A percentile compares a stretch with the other conserved stretches of the same genome.
Conservation (phyloP, 1,140 invertebrate genomes). For the Eumeta japonica region DNA sequence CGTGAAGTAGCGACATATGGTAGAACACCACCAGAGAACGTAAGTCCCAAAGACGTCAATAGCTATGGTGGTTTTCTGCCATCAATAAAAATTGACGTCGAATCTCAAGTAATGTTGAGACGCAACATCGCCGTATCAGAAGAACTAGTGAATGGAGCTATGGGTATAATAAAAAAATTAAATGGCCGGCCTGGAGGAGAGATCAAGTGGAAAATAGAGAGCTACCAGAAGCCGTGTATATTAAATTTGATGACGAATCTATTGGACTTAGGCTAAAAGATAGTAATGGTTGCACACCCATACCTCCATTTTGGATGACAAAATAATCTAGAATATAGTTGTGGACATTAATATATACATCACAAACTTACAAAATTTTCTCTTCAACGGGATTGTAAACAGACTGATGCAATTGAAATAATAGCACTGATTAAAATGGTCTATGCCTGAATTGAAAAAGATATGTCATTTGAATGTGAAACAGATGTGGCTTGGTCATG, state of each 20-base stretch:
- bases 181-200: conserved; percentile 4
- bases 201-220: conserved; percentile 18
- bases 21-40: conserved; percentile 4
- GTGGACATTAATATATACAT: too few relatives aligned
- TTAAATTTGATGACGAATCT: conserved; percentile 7
- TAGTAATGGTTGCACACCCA: background rate
- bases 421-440: too few relatives aligned
- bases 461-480: too few relatives aligned
- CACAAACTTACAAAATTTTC: too few relatives aligned
- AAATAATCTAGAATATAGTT: too few relatives aligned
- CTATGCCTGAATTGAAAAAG: too few relatives aligned
- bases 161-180: conserved; percentile 1
- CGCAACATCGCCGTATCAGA: conserved; percentile 4
- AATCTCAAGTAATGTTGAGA: conserved; percentile 6
- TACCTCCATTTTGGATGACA: too few relatives aligned
- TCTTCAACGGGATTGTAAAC: too few relatives aligned
- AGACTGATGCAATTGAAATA: too few relatives aligned
- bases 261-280: conserved; percentile 1
- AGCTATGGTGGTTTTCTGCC: conserved; percentile 8
- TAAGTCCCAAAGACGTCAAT: conserved; percentile 8
- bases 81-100: conserved; percentile 3
- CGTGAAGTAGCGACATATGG: conserved; percentile 9
- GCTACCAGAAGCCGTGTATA: conserved; percentile 11
- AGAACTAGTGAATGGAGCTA: conserved; percentile 5
- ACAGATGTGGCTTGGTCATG: too few relatives aligned